These are phyloP conservation scores for Mystacornis crossleyi DNA, from an alignment of 2,113 vertebrate genomes.

Conservation along the genomic window DNA sequence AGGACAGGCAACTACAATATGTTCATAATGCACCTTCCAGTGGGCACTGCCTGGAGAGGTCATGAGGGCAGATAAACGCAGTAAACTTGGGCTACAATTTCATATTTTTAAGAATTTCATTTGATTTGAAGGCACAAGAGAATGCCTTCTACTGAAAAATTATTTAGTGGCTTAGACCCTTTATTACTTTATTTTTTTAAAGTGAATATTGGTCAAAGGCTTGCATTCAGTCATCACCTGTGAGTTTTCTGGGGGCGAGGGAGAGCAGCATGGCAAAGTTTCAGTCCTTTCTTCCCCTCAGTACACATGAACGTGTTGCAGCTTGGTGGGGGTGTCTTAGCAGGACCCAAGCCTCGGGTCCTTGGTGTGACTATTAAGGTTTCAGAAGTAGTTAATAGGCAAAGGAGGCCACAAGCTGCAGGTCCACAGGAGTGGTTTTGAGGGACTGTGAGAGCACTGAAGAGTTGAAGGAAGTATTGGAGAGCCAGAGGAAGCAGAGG, in stretches of 20 bases:
- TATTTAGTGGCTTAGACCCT: rapidly evolving
- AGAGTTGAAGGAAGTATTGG: neutral
- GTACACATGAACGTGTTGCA: rapidly evolving
- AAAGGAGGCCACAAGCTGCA: neutral
- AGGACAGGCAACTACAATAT: rapidly evolving
- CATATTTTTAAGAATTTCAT: neutral
- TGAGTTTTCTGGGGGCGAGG: neutral
- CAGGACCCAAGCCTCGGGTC: neutral
- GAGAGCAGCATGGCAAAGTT: neutral
- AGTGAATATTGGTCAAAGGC: neutral
- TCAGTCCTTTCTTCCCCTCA: neutral
- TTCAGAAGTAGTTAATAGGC: neutral
- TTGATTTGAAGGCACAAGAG: neutral
- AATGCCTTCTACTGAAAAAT: neutral
- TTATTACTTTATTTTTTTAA: neutral
- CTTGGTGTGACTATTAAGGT: neutral
- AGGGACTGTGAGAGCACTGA: neutral
- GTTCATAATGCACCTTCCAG: neutral
- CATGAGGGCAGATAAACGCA: neutral
- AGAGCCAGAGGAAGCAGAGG: neutral
- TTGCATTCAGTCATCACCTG: neutral
- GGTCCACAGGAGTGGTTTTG: neutral
- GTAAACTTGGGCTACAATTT: neutral
- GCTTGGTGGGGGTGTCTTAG: neutral
- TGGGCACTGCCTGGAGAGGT: neutral